Percentiles rank a stretch among this genome's conserved stretches.
Conservation (phyloP, 2,797 vertebrate genomes). For the Myoxocephalus aenaeus region DNA sequence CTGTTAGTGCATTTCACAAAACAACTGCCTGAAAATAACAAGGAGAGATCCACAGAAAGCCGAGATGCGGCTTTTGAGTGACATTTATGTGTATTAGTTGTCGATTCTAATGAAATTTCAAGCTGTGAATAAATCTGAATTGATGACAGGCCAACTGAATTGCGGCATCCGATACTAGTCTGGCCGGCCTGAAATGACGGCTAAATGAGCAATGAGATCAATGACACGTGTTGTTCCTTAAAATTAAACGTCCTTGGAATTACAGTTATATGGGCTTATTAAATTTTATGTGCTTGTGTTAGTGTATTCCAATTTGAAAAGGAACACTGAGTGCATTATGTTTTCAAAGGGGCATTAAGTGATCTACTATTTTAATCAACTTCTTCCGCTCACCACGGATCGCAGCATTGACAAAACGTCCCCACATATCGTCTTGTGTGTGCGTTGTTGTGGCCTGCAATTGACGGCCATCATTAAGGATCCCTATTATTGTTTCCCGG, state of each 20-base stretch:
- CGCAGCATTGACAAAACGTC: constrained; percentile 22
- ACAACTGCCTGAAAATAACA: constrained; percentile 9
- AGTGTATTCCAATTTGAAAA: constrained; percentile 19
- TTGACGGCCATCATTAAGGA: constrained; percentile 21
- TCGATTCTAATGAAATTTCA: constrained; percentile 9
- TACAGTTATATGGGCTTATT: constrained; percentile 25
- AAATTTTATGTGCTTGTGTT: constrained; percentile 1
- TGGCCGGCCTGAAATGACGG: neutral
- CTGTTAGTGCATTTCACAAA: constrained; percentile 34
- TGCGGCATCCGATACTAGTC: neutral
- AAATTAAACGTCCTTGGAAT: constrained; percentile 9
- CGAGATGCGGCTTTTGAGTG: constrained; percentile 15
- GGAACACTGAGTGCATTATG: neutral
- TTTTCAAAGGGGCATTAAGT: constrained; percentile 7
- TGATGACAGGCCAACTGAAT: constrained; percentile 3
- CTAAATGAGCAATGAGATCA: constrained; percentile 29
- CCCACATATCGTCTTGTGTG: neutral
- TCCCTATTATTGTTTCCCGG: constrained; percentile 20
- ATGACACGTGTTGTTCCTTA: neutral
- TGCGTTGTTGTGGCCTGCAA: constrained; percentile 4
- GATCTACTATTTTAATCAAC: constrained; percentile 26
- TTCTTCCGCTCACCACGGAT: neutral
- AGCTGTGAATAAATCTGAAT: constrained; percentile 12
- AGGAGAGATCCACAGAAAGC: constrained; percentile 8
- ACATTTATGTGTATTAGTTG: constrained; percentile 3